A percentile compares a stretch with the other conserved stretches of the same genome.
Conservation (phyloP, 2,113 vertebrate genomes). For the Myrmophylax atrothorax region DNA sequence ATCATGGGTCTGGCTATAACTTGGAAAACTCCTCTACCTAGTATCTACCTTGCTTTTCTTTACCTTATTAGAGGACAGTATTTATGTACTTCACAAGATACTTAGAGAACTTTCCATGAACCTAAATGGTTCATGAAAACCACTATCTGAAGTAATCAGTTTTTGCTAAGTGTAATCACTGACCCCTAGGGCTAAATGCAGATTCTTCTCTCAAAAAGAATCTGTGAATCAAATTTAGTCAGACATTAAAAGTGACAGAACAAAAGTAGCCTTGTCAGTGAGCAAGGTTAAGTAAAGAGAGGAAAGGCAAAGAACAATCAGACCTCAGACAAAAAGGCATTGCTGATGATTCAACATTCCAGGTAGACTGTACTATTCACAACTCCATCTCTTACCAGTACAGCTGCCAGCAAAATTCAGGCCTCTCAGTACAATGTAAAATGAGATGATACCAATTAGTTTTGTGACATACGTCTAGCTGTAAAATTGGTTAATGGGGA, state of each 20-base stretch:
- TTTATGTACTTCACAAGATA: not conserved
- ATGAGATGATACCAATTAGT: not conserved
- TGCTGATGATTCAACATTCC: not conserved
- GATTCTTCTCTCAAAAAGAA: not conserved
- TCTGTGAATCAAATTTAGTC: not conserved
- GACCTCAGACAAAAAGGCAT: not conserved
- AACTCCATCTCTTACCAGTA: not conserved
- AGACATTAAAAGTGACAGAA: not conserved
- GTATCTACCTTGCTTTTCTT: not conserved
- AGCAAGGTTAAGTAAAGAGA: not conserved
- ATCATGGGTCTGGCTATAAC: not conserved
- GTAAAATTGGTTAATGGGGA: not conserved
- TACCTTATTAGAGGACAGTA: not conserved
- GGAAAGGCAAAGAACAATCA: not conserved
- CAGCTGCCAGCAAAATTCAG: not conserved
- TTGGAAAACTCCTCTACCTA: not conserved
- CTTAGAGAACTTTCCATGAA: not conserved
- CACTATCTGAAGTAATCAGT: not conserved
- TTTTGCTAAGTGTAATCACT: not conserved
- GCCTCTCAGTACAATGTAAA: not conserved
- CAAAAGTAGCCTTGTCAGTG: not conserved
- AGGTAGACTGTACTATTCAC: not conserved
- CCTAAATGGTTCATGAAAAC: not conserved
- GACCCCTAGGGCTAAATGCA: not conserved
- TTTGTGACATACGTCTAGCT: not conserved